A percentile compares a stretch with the other conserved stretches of the same genome.
These are phyloP conservation scores for Hydractinia echinata DNA, from an alignment of 30 jellyfish, hydroid and myxozoan species.

Conservation along the genomic window DNA sequence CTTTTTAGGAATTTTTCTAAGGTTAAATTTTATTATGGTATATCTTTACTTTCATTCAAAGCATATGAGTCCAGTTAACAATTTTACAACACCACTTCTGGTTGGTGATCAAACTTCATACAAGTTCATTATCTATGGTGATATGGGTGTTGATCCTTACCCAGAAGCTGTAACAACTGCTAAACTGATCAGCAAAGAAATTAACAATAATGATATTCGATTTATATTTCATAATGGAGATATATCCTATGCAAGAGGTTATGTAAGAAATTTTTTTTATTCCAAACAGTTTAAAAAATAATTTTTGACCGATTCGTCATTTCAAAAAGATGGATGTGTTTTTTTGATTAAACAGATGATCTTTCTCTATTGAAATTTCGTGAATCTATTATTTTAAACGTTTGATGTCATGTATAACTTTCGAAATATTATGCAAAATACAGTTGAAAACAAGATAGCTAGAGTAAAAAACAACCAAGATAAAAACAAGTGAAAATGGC, in stretches of 20 bases:
- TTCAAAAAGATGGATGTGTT: no score
- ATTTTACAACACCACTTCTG: conserved; percentile 75
- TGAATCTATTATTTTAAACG: no score
- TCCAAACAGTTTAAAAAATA: not conserved
- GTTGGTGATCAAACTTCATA: conserved; percentile 67
- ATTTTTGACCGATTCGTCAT: no score
- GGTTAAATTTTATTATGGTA: no score
- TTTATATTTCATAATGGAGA: conserved; percentile 76
- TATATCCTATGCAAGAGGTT: conserved; percentile 85
- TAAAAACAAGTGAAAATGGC: no score
- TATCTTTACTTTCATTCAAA: not conserved
- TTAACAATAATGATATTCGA: conserved; percentile 32
- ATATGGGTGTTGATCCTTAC: conserved; percentile 49
- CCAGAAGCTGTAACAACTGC: conserved; percentile 63
- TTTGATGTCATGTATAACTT: no score
- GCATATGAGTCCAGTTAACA: conserved; percentile 58
- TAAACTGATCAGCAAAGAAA: conserved; percentile 31
- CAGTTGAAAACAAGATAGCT: no score
- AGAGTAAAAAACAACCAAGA: no score
- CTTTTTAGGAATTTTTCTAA: no score
- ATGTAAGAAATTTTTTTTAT: conserved; percentile 43
- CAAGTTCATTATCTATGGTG: conserved; percentile 74
- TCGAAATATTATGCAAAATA: no score
- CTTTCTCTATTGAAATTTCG: no score
- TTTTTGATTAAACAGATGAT: no score